Evolutionary conservation across 2,797 vertebrate species (phyloP), one percentile per base, ranked within the genome.

Genomic region (Babyrousa celebensis): DNA sequence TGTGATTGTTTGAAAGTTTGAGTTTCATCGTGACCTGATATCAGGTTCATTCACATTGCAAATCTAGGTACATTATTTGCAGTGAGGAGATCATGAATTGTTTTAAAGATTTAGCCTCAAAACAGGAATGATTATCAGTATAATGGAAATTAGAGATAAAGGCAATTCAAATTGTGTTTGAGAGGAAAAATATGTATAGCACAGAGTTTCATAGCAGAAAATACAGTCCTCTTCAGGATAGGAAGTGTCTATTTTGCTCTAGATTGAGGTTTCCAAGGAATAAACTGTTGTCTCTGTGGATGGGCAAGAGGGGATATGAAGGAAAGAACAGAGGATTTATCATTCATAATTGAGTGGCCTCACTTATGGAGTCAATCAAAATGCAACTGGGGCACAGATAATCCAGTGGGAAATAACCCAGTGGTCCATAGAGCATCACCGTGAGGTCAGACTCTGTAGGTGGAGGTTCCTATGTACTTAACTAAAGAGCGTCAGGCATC

Each of bases 21-120:
- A 63, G 3, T 56, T 95, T 91, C 43, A 60, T 7, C 60, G 48
- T 80, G n/a, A 5, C 36, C 20, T 40, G 14, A 40, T 54, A 74
- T n/a, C 27, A 70, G 23, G 6, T 86, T 60, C 54, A 68, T 92
- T 25, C 54, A 92, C 85, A 72, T 40, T 58, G 29, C 9, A 82
- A 89, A 85, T 32, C 11, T 36, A 40, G 62, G 68, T 40, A 68
- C 29, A 74, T 32, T 58, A 85, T 70, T 85, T 54, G 4, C 54
- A 86, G 62, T 54, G 18, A 71, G 43, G 27, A 95, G 17, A 65
- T 60, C 9, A 74, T 80, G 60, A 60, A 54, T 94, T 78, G 70
- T 17, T 93, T 96, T 94, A 70, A 74, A 91, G 9, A 90, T 32
- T 54, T 88, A 89, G 4, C 27, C 16, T 63, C 56, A 90, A 48